Percentiles rank a stretch among this genome's conserved stretches.
Evolutionary conservation across 1,140 invertebrate genomes (phyloP).

Genomic region (Rhyacophila brunnea): DNA sequence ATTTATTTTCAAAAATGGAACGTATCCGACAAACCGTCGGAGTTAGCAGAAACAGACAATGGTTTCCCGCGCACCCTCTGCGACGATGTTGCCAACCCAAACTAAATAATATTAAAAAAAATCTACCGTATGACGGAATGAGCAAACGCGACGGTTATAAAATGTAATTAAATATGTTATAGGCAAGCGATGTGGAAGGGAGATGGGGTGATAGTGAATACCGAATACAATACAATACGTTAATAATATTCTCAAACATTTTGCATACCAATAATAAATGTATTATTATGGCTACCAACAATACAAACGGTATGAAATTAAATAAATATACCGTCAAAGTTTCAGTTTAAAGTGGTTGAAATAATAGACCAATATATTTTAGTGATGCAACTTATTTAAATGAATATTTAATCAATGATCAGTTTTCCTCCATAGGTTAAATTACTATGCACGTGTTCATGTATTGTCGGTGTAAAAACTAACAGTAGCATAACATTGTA

Average conservation of each 20-base stretch:
- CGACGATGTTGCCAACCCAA: conserved; percentile 2
- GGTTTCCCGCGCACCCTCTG: conserved; percentile 17
- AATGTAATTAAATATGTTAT: conserved; percentile 28
- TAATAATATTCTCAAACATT: too few relatives aligned
- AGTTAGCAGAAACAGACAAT: background rate
- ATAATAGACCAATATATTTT: too few relatives aligned
- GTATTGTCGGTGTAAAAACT: too few relatives aligned
- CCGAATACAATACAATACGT: background rate
- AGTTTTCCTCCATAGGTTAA: too few relatives aligned
- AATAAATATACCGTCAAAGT: too few relatives aligned
- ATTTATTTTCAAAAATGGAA: background rate
- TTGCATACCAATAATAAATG: background rate
- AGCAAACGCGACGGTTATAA: conserved; percentile 23
- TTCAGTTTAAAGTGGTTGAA: too few relatives aligned
- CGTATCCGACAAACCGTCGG: conserved; percentile 8
- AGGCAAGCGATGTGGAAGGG: conserved; percentile 12
- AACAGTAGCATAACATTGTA: too few relatives aligned
- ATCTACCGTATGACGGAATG: conserved; percentile 19
- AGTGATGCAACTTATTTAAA: too few relatives aligned
- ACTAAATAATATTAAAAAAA: conserved; percentile 10
- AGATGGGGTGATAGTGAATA: conserved; percentile 8
- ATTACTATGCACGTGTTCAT: too few relatives aligned
- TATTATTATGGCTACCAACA: too few relatives aligned
- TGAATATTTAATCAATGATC: too few relatives aligned
- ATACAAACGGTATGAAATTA: too few relatives aligned